These are phyloP conservation scores for Phylloscopus whistleri DNA, from an alignment of 2,113 vertebrate genomes.

Conservation along the genomic window DNA sequence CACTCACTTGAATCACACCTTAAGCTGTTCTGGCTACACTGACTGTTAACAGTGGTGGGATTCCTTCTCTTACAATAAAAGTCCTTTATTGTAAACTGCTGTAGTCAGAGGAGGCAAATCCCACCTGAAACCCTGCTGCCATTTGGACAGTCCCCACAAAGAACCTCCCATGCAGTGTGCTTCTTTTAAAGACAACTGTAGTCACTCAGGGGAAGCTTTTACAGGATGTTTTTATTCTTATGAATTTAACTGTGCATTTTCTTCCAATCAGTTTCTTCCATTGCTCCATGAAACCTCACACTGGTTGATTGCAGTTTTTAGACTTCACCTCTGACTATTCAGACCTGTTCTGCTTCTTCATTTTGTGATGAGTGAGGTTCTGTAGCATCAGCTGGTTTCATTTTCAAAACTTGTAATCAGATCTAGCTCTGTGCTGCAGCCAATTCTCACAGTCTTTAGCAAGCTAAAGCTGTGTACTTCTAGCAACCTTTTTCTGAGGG, in stretches of 20 bases:
- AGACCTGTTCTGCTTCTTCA: background rate
- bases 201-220: background rate
- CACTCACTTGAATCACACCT: background rate
- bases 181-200: background rate
- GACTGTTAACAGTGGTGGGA: background rate
- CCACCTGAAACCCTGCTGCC: background rate
- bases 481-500: background rate
- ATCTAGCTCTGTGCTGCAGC: background rate
- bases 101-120: background rate
- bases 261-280: background rate
- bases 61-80: background rate
- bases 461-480: background rate
- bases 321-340: background rate
- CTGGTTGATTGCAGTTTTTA: background rate
- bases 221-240: background rate
- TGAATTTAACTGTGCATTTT: background rate
- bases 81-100: background rate
- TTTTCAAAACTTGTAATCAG: background rate
- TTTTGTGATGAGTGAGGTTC: background rate
- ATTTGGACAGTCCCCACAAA: background rate
- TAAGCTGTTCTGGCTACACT: background rate
- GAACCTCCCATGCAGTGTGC: background rate
- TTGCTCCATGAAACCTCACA: background rate
- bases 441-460: background rate
- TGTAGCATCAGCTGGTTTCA: constrained; percentile 11